phyloP scores from a whole-genome alignment of 2,888 invertebrate genomes.

The Dolichomitus sp. region DNA sequence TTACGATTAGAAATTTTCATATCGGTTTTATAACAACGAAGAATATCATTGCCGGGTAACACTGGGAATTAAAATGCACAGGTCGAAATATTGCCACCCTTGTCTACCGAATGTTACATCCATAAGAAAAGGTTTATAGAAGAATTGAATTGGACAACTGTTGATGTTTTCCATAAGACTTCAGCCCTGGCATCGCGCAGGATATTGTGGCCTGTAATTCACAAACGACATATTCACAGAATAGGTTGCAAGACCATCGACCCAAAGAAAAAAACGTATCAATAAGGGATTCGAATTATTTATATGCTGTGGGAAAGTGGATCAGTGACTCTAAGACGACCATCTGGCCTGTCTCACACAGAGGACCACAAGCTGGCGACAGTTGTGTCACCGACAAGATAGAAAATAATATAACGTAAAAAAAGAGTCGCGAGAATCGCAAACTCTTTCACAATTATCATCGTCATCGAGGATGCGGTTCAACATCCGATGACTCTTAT shows the following conservation, averaged over 20 bases:
- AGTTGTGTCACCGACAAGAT: slow-evolving; percentile 5
- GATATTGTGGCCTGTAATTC: slow-evolving; percentile 15
- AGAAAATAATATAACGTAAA: background rate
- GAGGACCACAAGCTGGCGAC: background rate
- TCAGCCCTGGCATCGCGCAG: background rate
- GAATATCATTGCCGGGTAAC: no score
- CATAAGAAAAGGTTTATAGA: no score
- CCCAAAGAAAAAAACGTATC: background rate
- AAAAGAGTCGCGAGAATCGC: background rate
- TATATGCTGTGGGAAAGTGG: slow-evolving; percentile 1
- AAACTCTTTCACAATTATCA: slow-evolving; percentile 26
- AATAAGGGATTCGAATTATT: background rate
- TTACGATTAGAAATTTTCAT: no score
- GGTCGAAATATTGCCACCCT: no score
- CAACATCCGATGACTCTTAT: slow-evolving; percentile 31
- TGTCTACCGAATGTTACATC: no score
- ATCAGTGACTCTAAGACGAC: background rate
- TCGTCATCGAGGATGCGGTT: slow-evolving; percentile 30
- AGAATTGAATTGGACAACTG: no score
- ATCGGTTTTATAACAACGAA: no score
- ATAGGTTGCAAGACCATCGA: background rate
- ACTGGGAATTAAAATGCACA: no score
- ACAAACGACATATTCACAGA: background rate
- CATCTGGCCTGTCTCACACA: background rate
- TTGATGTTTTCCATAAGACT: no score